Base-by-base conservation (phyloP, 2,888 invertebrate species). In the Digitonthophagus gazella region DNA sequence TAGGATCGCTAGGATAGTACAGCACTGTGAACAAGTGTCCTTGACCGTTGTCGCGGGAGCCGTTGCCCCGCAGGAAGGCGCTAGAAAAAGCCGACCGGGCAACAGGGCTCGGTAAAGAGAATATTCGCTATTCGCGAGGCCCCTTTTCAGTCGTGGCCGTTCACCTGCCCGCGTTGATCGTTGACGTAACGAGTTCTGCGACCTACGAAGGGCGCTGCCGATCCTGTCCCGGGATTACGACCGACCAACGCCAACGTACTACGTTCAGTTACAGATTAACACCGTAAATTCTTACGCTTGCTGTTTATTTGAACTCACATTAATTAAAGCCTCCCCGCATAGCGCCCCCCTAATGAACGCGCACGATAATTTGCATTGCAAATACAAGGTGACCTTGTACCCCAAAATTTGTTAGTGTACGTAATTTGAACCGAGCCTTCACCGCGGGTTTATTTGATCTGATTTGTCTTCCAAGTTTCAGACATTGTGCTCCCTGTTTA, bases 101-200 rank as follows among this genome's bases (percentile, higher is more conserved):
- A 73, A 73, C 72, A 70, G 70, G 72, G 72, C 71, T 74, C 74
- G 74, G 72, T 73, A 74, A 73, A 74, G 74, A 74, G 74, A 75
- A 72, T 70, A 75, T 75, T 75, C 74, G 74, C 74, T 70, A 74
- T 73, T 72, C 72, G 67, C 69, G 64, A 16, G 67, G 66, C 28
- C 28, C 67, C 75, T 74, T 75, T 75, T 74, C 74, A 71, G 67
- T 44, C 28, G 28, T 75, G 75, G 75, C 66, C 75, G 71, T 75
- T 75, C 75, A 75, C 75, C 75, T 75, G 75, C 69, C 69, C 71
- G 71, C 71, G 73, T 73, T 71, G 72, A 71, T 73, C 71, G 72
- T 73, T 73, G 73, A 73, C 69, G 72, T 72, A 74, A 72, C 72
- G 67, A 73, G 73, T 73, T 73, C 71, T 71, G 68, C 70, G 71